Percentiles rank a stretch among this genome's conserved stretches.
Conservation (phyloP, 2,113 vertebrate genomes). For the Laticauda laticaudata region DNA sequence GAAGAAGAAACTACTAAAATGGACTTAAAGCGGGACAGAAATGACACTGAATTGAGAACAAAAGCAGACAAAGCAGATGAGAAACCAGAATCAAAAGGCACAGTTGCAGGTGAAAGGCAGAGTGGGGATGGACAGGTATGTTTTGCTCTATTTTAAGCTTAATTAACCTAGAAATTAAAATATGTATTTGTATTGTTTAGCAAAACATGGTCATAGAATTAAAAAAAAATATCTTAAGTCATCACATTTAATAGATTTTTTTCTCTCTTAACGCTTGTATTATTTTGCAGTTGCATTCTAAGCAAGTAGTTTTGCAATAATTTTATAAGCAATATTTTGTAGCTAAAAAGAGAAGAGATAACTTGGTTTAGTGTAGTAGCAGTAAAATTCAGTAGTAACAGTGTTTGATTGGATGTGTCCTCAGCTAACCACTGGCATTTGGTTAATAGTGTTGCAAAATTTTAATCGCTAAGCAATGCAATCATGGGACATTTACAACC, state of each 20-base stretch:
- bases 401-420: not conserved
- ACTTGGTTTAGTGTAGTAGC: not conserved
- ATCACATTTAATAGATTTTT: not conserved
- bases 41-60: constrained; percentile 64
- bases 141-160: not conserved
- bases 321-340: not conserved
- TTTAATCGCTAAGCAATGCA: not conserved
- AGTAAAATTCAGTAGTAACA: not conserved
- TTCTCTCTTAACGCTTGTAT: not conserved
- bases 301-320: not conserved
- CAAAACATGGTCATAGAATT: not conserved
- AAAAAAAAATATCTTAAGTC: not conserved
- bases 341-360: not conserved
- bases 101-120: constrained; percentile 88
- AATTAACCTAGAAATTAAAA: not conserved
- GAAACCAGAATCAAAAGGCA: constrained; percentile 78
- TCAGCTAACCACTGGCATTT: not conserved
- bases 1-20: constrained; percentile 83
- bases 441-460: not conserved
- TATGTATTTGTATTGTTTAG: not conserved
- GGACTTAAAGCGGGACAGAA: constrained; percentile 72
- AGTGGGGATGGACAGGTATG: constrained; percentile 94
- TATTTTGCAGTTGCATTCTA: not conserved
- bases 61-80: constrained; percentile 71
- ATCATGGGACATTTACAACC: not conserved